Evolutionary conservation across 2,797 vertebrate genomes (phyloP).

Genomic region (Trachurus trachurus): DNA sequence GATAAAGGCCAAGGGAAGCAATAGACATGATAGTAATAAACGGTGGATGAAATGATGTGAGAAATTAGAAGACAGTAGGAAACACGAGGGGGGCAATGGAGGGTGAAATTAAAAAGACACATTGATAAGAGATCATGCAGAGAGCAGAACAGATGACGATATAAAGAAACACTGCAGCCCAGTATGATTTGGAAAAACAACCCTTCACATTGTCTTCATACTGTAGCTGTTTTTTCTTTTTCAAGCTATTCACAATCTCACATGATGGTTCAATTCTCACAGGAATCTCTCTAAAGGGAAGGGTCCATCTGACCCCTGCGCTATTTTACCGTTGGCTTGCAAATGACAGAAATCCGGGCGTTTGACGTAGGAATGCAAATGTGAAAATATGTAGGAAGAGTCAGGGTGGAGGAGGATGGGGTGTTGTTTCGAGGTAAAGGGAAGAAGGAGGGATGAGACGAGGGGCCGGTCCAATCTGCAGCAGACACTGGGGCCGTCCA

Average conservation of each 20-base stretch:
- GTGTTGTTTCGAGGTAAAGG: constrained; percentile 22
- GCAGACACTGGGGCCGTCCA: constrained; percentile 33
- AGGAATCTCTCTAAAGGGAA: not conserved
- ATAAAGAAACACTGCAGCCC: not conserved
- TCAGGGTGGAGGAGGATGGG: not conserved
- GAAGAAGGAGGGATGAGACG: constrained; percentile 39
- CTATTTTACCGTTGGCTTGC: not conserved
- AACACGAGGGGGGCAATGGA: not conserved
- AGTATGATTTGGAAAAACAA: not conserved
- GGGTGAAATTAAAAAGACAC: constrained; percentile 20
- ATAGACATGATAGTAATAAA: not conserved
- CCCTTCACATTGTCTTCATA: not conserved
- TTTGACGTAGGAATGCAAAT: constrained; percentile 15
- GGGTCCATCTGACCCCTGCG: not conserved
- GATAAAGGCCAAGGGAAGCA: not conserved
- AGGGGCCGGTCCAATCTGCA: constrained; percentile 43
- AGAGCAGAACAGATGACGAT: not conserved
- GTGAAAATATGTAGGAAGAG: constrained; percentile 29
- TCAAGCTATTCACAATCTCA: too few species aligned
- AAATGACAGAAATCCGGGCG: not conserved
- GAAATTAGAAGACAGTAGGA: constrained; percentile 25
- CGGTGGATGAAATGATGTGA: constrained; percentile 19
- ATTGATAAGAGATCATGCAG: not conserved
- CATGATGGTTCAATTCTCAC: not conserved
- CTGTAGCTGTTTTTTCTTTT: not conserved